Percentiles rank a stretch among this genome's conserved stretches.
Evolutionary conservation across 2,113 vertebrate genomes (phyloP).

Genomic region (Phasianus colchicus): DNA sequence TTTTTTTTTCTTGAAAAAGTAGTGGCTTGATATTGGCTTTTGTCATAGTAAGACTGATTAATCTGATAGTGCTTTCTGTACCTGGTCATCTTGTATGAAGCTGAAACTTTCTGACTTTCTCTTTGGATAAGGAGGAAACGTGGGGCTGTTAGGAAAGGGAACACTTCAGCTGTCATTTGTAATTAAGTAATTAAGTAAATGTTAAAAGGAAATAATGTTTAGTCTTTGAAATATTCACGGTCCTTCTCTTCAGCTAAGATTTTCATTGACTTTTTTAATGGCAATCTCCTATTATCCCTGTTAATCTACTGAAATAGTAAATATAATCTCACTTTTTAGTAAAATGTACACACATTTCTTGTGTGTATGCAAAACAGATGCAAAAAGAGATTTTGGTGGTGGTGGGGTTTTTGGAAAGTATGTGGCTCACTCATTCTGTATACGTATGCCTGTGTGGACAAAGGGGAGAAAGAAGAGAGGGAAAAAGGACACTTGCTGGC

Average conservation of each 20-base stretch:
- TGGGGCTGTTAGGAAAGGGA: background rate
- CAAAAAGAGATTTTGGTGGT: background rate
- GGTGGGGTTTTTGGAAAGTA: background rate
- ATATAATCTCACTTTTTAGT: conserved; percentile 3
- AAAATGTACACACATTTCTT: background rate
- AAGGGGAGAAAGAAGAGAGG: background rate
- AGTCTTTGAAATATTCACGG: background rate
- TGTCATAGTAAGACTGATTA: background rate
- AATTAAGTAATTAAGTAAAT: background rate
- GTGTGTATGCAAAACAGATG: background rate
- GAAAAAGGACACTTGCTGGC: background rate
- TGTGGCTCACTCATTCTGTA: background rate
- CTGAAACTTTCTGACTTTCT: background rate
- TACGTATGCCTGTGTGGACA: background rate
- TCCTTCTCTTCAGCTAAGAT: background rate
- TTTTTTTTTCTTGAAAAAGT: background rate
- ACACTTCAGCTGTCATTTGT: background rate
- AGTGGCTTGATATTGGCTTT: background rate
- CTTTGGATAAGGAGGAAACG: background rate
- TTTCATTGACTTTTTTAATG: background rate
- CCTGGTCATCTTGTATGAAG: background rate
- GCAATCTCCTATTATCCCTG: background rate
- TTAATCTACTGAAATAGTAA: conserved; percentile 9
- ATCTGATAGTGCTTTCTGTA: background rate
- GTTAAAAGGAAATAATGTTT: conserved; percentile 8